These are phyloP conservation scores for Lytechinus pictus DNA, from an alignment of 35 echinoderm and acorn worm genomes.

Conservation along the genomic window DNA sequence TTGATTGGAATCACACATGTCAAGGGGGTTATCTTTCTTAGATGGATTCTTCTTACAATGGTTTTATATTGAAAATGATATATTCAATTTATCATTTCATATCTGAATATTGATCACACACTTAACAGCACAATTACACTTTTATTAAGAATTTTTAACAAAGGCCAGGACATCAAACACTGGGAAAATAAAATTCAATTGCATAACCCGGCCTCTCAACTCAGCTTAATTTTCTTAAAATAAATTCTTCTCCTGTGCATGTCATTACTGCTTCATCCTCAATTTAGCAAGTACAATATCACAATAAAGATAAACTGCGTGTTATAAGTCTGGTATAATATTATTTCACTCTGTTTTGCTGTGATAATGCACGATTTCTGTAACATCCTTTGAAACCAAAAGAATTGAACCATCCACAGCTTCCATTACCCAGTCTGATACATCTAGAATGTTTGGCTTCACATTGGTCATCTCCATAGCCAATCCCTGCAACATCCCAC, in stretches of 20 bases:
- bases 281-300: neutral
- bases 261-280: neutral
- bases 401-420: conserved; percentile 69
- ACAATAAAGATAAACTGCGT: neutral
- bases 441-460: conserved; percentile 82
- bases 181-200: conserved; percentile 6
- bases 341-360: conserved; percentile 39
- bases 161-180: neutral
- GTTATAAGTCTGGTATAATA: neutral
- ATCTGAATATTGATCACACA: conserved; percentile 13
- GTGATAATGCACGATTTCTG: conserved; percentile 7
- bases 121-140: conserved; percentile 12
- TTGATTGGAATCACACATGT: neutral
- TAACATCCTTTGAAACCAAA: conserved; percentile 35
- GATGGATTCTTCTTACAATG: neutral
- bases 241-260: neutral
- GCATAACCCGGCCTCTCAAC: conserved; percentile 2
- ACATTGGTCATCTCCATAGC: conserved; percentile 64
- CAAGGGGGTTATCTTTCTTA: neutral
- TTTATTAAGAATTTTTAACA: neutral
- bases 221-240: conserved; percentile 21
- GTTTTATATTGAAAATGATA: neutral
- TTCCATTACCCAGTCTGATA: conserved; percentile 67
- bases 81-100: neutral
- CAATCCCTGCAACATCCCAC: conserved; percentile 26